phyloP scores from a whole-genome alignment of 92 coral and sea anemone species.

The Porites cylindrica region DNA sequence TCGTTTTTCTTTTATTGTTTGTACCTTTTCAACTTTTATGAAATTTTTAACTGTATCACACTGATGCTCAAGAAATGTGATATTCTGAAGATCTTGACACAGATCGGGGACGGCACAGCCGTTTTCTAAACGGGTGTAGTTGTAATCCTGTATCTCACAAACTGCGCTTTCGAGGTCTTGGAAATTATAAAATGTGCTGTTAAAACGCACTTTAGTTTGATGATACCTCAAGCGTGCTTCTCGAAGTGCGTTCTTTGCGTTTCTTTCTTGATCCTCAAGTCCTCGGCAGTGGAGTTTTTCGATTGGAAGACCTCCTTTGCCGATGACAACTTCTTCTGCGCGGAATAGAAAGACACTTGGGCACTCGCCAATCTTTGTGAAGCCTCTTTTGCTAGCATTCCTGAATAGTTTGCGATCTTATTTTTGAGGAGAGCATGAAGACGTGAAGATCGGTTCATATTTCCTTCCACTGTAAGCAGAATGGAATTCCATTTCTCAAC shows the following conservation, averaged over 20 bases:
- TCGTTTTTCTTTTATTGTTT: not conserved
- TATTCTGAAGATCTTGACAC: slow-evolving; percentile 26
- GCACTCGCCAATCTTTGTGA: slow-evolving; percentile 29
- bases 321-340: slow-evolving; percentile 20
- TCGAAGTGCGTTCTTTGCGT: slow-evolving; percentile 18
- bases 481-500: slow-evolving; percentile 41
- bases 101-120: slow-evolving; percentile 40
- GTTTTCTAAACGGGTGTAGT: slow-evolving; percentile 22
- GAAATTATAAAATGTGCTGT: slow-evolving; percentile 1
- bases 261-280: not conserved
- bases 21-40: slow-evolving; percentile 19
- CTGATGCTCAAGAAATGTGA: slow-evolving; percentile 25
- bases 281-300: slow-evolving; percentile 6
- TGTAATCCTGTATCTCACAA: slow-evolving; percentile 49
- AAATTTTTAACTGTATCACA: slow-evolving; percentile 1
- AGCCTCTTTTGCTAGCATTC: slow-evolving; percentile 26
- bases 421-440: slow-evolving; percentile 26
- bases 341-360: slow-evolving; percentile 25
- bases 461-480: slow-evolving; percentile 29
- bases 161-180: not conserved
- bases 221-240: slow-evolving; percentile 43
- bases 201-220: slow-evolving; percentile 31
- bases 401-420: slow-evolving; percentile 34
- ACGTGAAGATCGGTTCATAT: slow-evolving; percentile 46
- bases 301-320: not conserved